A percentile compares a stretch with the other conserved stretches of the same genome.
Conservation (phyloP, 92 coral and sea anemone species). For the Palythoa grandiflora region DNA sequence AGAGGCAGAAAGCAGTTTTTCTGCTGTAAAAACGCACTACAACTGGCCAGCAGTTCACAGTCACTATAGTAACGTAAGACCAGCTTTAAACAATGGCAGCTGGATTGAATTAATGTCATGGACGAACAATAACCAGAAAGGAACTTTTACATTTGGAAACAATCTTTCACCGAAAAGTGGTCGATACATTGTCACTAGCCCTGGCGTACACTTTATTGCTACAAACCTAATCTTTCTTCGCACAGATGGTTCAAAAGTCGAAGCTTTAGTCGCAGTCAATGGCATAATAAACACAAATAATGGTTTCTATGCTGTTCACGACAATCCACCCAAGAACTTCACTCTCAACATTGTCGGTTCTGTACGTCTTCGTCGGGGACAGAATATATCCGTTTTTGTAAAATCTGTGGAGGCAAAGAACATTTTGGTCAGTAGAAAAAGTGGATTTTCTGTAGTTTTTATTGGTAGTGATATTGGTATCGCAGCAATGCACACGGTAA, state of each 20-base stretch:
- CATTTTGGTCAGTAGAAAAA: slow-evolving; percentile 38
- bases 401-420: slow-evolving; percentile 19
- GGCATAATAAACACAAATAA: slow-evolving; percentile 32
- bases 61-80: slow-evolving; percentile 6
- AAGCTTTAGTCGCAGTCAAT: slow-evolving; percentile 57
- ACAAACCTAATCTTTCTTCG: slow-evolving; percentile 50
- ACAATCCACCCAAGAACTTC: slow-evolving; percentile 55
- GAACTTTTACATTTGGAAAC: slow-evolving; percentile 55
- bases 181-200: slow-evolving; percentile 42
- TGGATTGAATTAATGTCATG: slow-evolving; percentile 62
- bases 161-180: slow-evolving; percentile 23
- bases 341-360: slow-evolving; percentile 71
- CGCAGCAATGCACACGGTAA: slow-evolving; percentile 59
- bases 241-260: slow-evolving; percentile 28
- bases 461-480: slow-evolving; percentile 63
- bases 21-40: slow-evolving; percentile 57
- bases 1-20: slow-evolving; percentile 57
- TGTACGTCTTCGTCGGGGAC: slow-evolving; percentile 52
- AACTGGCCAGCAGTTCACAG: slow-evolving; percentile 77
- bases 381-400: slow-evolving; percentile 60
- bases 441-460: slow-evolving; percentile 68
- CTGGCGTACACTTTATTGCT: slow-evolving; percentile 70
- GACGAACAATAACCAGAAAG: slow-evolving; percentile 54
- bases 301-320: slow-evolving; percentile 55
- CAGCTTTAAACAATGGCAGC: background rate